Evolutionary conservation across 2,113 vertebrate species (phyloP).

Genomic region (Empidonax traillii): DNA sequence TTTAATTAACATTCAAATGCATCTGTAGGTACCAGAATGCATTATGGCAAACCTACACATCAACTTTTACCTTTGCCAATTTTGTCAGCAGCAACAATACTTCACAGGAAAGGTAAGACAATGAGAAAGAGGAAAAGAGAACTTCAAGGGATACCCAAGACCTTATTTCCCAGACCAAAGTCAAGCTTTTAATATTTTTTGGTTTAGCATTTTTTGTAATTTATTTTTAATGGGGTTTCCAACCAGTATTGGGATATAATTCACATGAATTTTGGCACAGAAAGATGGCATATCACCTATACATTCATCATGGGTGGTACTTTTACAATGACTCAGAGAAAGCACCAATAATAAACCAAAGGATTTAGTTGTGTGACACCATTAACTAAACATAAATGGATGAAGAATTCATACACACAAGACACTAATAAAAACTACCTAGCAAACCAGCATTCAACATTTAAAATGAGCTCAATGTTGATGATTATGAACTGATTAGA

Average conservation of each 20-base stretch:
- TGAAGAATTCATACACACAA: neutral
- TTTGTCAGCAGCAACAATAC: neutral
- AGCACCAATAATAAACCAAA: neutral
- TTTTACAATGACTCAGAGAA: neutral
- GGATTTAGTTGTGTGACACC: neutral
- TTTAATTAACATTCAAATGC: neutral
- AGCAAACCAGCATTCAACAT: neutral
- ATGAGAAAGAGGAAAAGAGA: neutral
- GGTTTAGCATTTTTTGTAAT: neutral
- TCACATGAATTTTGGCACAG: neutral
- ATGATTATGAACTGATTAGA: neutral
- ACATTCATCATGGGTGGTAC: neutral
- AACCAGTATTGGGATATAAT: neutral
- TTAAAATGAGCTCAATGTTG: neutral
- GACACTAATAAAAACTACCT: neutral
- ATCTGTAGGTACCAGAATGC: neutral
- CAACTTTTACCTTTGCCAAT: neutral
- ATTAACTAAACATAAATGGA: neutral
- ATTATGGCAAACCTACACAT: neutral
- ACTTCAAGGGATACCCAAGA: neutral
- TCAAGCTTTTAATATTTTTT: neutral
- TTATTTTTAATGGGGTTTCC: neutral
- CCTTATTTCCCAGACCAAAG: neutral
- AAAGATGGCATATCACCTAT: neutral
- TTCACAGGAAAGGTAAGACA: neutral